Conservation (phyloP, 1,140 invertebrate species). For the Nasonia longicornis region DNA sequence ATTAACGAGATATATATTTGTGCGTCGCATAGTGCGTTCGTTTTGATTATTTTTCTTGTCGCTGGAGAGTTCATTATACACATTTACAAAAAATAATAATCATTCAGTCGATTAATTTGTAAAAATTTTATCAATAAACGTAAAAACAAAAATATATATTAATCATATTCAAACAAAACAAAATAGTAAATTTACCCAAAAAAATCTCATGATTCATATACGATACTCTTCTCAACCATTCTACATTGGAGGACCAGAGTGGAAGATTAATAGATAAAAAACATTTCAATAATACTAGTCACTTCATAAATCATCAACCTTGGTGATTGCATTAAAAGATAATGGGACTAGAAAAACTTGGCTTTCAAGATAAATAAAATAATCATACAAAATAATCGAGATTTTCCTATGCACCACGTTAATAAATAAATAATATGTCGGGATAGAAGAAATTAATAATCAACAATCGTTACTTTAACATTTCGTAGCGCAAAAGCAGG, state of each 20-base stretch:
- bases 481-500: slow-evolving; percentile 43
- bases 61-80: slow-evolving; percentile 12
- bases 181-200: slow-evolving; percentile 20
- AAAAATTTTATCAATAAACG: slow-evolving; percentile 32
- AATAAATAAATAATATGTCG: slow-evolving; percentile 44
- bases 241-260: neutral
- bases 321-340: slow-evolving; percentile 13
- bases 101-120: slow-evolving; percentile 36
- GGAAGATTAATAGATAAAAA: slow-evolving; percentile 37
- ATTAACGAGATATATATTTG: slow-evolving; percentile 22
- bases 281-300: slow-evolving; percentile 40
- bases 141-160: slow-evolving; percentile 39
- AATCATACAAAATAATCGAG: slow-evolving; percentile 40
- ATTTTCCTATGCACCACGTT: slow-evolving; percentile 23
- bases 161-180: slow-evolving; percentile 42
- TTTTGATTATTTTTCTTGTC: slow-evolving; percentile 24
- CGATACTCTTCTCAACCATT: neutral
- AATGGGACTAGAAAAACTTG: slow-evolving; percentile 45
- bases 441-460: slow-evolving; percentile 29
- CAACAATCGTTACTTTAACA: slow-evolving; percentile 36
- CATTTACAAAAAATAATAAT: slow-evolving; percentile 22
- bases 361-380: slow-evolving; percentile 37
- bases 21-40: slow-evolving; percentile 25
- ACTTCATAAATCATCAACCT: slow-evolving; percentile 29
- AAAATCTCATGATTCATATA: slow-evolving; percentile 33